A percentile compares a stretch with the other conserved stretches of the same genome.
These are phyloP conservation scores for Charaxes varanes DNA, from an alignment of 1,140 invertebrate genomes.

Conservation along the genomic window DNA sequence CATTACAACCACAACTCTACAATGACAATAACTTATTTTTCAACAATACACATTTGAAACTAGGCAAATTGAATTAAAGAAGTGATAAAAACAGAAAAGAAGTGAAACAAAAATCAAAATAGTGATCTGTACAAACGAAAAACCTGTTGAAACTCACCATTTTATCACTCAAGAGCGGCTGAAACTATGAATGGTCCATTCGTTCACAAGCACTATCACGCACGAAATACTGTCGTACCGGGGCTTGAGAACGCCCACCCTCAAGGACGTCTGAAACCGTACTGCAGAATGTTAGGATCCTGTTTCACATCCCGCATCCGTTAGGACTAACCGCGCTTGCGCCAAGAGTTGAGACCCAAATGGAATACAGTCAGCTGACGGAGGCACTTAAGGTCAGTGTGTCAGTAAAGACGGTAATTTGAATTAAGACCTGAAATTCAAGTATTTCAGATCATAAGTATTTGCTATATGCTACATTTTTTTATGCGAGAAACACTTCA, in stretches of 20 bases:
- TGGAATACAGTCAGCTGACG: slow-evolving; percentile 56
- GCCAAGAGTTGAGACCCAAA: slow-evolving; percentile 25
- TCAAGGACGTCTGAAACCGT: slow-evolving; percentile 6
- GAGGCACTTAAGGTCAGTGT: slow-evolving; percentile 57
- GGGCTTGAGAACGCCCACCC: slow-evolving; percentile 5
- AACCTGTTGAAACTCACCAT: slow-evolving; percentile 8
- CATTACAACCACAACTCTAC: too few relatives aligned
- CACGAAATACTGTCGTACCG: not conserved
- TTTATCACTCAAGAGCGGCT: slow-evolving; percentile 3
- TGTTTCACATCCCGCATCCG: slow-evolving; percentile 26
- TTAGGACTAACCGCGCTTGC: slow-evolving; percentile 30
- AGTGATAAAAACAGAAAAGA: not conserved
- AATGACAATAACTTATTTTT: too few relatives aligned
- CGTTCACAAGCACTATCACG: not conserved
- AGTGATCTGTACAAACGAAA: not conserved
- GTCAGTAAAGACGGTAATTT: slow-evolving; percentile 30
- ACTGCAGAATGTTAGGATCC: slow-evolving; percentile 30
- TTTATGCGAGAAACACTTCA: too few relatives aligned
- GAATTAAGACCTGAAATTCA: slow-evolving; percentile 24
- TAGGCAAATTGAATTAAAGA: not conserved
- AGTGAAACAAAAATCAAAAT: not conserved
- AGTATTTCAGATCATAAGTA: too few relatives aligned
- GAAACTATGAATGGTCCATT: slow-evolving; percentile 1
- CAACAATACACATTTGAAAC: too few relatives aligned
- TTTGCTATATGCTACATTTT: too few relatives aligned